Evolutionary conservation across 2,888 invertebrate species (phyloP).

Genomic region (Ophion ventricosus): DNA sequence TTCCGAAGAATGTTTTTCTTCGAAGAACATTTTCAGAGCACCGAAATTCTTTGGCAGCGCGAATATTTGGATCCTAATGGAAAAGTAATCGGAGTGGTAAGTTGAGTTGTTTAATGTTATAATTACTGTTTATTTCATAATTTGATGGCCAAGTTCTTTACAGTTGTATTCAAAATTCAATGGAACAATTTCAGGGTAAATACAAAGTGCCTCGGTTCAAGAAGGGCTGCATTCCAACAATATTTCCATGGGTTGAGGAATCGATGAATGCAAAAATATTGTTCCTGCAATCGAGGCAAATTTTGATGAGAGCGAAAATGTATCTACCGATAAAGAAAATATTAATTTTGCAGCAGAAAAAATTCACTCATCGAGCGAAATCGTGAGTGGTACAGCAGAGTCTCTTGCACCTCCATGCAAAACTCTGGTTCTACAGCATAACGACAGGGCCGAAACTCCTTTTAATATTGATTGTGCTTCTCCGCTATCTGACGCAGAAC

Average conservation of each 20-base stretch:
- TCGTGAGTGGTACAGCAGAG: background rate
- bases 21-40: no score
- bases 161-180: background rate
- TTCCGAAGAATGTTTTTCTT: no score
- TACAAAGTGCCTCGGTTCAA: conserved; percentile 37
- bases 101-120: conserved; percentile 6
- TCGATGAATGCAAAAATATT: background rate
- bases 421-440: background rate
- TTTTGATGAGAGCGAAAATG: background rate
- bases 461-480: no score
- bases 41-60: no score
- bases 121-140: conserved; percentile 16
- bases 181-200: conserved; percentile 1
- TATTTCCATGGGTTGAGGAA: conserved; percentile 38
- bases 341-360: background rate
- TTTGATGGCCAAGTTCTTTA: conserved; percentile 15
- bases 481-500: background rate
- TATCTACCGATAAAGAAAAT: background rate
- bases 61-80: no score
- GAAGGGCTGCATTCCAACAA: conserved; percentile 33
- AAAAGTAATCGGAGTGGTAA: conserved; percentile 19
- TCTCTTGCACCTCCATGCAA: background rate
- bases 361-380: background rate
- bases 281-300: background rate
- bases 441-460: no score